These are phyloP conservation scores for Ephydatia muelleri DNA, from an alignment of 37 sponge, comb jelly and placozoan genomes.

Conservation along the genomic window DNA sequence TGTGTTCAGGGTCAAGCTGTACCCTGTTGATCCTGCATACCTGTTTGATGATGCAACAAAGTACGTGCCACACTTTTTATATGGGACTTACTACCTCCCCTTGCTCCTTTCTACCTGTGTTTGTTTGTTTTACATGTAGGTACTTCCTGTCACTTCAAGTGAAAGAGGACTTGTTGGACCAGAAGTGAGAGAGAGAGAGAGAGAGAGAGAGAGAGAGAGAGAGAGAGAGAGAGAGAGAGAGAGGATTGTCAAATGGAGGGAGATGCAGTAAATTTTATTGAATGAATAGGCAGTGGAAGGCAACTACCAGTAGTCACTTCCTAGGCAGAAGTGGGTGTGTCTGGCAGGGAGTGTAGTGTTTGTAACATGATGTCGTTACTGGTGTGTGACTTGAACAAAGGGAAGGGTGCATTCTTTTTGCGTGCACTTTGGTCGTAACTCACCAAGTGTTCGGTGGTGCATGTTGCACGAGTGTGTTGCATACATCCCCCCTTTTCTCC, in stretches of 20 bases:
- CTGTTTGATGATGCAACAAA: slow-evolving; percentile 82
- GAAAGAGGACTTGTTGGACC: slow-evolving; percentile 59
- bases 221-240: too few species aligned
- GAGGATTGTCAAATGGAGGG: too few species aligned
- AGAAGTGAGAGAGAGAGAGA: slow-evolving; percentile 50
- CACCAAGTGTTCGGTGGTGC: too few species aligned
- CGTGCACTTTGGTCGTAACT: slow-evolving; percentile 11
- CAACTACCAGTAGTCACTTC: too few species aligned
- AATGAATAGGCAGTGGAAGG: too few species aligned
- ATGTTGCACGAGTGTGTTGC: too few species aligned
- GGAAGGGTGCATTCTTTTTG: not conserved
- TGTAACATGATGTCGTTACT: not conserved
- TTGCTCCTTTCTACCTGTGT: not conserved
- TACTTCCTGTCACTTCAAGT: slow-evolving; percentile 78
- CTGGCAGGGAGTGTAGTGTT: too few species aligned
- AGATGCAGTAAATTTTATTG: too few species aligned
- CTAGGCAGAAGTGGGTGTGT: too few species aligned
- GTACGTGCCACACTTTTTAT: not conserved
- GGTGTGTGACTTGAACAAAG: slow-evolving; percentile 8
- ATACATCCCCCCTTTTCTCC: too few species aligned
- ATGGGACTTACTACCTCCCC: not conserved
- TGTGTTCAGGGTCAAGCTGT: slow-evolving; percentile 71
- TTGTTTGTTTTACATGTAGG: slow-evolving; percentile 17
- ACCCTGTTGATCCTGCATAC: slow-evolving; percentile 70
- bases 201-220: too few species aligned